Evolutionary conservation across 92 coral and sea anemone genomes (phyloP).

Genomic region (Zoanthus sociatus): DNA sequence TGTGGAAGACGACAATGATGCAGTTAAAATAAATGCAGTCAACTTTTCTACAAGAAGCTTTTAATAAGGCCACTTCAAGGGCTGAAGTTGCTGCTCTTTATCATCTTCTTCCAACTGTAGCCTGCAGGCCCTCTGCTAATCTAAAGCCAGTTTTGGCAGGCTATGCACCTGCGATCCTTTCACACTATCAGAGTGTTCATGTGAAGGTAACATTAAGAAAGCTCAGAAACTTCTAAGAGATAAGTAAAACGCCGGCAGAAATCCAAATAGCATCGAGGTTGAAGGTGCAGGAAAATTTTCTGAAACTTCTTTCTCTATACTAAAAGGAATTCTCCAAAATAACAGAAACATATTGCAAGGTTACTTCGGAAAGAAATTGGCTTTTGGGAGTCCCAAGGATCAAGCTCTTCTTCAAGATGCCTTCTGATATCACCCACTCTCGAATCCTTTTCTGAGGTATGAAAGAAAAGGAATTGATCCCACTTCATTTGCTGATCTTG

Average conservation of each 20-base stretch:
- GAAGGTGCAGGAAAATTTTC: not conserved
- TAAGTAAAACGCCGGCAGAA: not conserved
- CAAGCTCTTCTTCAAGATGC: not conserved
- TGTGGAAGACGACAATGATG: not conserved
- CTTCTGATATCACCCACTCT: too few species aligned
- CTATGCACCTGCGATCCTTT: not conserved
- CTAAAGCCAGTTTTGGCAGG: not conserved
- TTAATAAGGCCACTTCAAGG: not conserved
- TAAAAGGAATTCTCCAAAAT: not conserved
- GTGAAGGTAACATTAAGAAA: not conserved
- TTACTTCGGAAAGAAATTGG: not conserved
- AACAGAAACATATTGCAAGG: not conserved
- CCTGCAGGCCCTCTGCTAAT: not conserved
- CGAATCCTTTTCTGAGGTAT: too few species aligned
- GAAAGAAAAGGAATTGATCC: too few species aligned
- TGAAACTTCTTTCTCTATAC: not conserved
- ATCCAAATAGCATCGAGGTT: not conserved
- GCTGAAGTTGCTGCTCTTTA: not conserved
- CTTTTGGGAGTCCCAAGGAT: not conserved
- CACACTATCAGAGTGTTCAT: not conserved
- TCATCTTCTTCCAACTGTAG: not conserved
- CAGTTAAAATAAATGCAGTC: not conserved
- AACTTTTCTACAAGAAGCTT: not conserved
- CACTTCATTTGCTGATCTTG: too few species aligned
- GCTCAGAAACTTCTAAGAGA: not conserved